Evolutionary conservation across 2,888 invertebrate genomes (phyloP), one percentile per base, ranked within the genome.

Genomic region (Calameuta pallipes): DNA sequence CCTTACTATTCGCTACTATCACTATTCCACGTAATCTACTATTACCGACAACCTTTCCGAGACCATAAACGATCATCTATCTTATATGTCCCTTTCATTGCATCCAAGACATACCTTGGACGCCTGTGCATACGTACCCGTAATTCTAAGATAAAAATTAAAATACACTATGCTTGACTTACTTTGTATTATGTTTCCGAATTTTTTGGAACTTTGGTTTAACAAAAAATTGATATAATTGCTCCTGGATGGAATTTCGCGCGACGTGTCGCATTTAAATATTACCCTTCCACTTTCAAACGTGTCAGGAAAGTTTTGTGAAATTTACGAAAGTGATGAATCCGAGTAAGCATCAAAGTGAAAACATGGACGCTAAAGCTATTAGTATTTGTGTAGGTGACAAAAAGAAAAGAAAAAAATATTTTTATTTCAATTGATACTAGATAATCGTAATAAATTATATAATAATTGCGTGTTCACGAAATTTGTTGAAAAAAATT

Each of bases 1-100:
- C 56, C 56, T 56, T 56, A 56, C 23, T 23, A 56, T 56, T 56
- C 56, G 83, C 82, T 83, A 81, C 80, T 78, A 80, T 70, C 75
- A 75, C 77, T 74, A 75, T 75, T 78, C 68, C n/a, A 33, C 11
- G 31, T 30, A 68, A 13, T 75, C 33, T 31, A 13, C 13, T 34
- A 31, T 30, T 23, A 41, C 41, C 11, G 13, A n/a, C 41, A 31
- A 15, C 33, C 41, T 30, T 75, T 33, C 1, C 30, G 31, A 41
- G 77, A 69, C 76, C 78, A 77, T 77, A 75, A 73, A 76, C 69
- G 77, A 78, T 69, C 76, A 75, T 80, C 35, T 76, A 73, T 69
- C 78, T 75, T 78, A 78, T 74, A 15, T 4, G 56, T 4, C 9
- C 41, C 23, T 23, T 23, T 56, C 1, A 23, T 56, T 56, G 23